Base-by-base conservation (phyloP, 2,113 vertebrate genomes). In the Pelecanus crispus region DNA sequence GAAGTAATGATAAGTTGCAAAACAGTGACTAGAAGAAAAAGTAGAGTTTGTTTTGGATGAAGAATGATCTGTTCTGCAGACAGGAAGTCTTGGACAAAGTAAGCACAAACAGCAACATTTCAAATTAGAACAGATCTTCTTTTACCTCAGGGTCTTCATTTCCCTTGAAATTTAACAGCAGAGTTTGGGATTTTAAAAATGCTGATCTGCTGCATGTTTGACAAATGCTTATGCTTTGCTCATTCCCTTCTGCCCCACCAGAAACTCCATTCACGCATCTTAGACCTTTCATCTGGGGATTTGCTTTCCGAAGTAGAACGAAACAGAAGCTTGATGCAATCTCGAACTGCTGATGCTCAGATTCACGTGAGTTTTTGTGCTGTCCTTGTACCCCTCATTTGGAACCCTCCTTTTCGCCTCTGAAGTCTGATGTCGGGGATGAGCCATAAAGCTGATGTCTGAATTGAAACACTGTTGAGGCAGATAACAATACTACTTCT, bases 231-330 rank as follows among this genome's bases (percentile, higher is more conserved):
- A 95, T 83, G 62, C 90, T 96, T 88, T 97, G 55, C 65, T 96
- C 86, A 55, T 94, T 92, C 87, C 45, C 36, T 96, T 96, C 63
- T 96, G 80, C 50, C 44, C 96, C 67, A 94, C 81, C 96, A 99
- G 99, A 99, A 99, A 97, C 98, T 99, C 94, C 98, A 99, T 94
- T 99, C 98, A 18, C 96, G 97, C 89, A 98, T 99, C 97, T 96
- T 99, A 97, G 98, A 98, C 97, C 98, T 99, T 90, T 99, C 98
- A 25, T 98, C 98, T 25, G 98, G 98, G 61, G 99, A 99, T 95
- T 92, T 99, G 92, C 98, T 98, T 25, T 95, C 98, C 92, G 98
- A 99, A 86, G 97, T 96, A 6, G 98, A 98, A 88, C 95, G 96
- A 42, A 98, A 97, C 97, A 98, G 97, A 81, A 97, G 97, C 88